Evolutionary conservation across 2,113 vertebrate species (phyloP).

Genomic region (Strigops habroptila): DNA sequence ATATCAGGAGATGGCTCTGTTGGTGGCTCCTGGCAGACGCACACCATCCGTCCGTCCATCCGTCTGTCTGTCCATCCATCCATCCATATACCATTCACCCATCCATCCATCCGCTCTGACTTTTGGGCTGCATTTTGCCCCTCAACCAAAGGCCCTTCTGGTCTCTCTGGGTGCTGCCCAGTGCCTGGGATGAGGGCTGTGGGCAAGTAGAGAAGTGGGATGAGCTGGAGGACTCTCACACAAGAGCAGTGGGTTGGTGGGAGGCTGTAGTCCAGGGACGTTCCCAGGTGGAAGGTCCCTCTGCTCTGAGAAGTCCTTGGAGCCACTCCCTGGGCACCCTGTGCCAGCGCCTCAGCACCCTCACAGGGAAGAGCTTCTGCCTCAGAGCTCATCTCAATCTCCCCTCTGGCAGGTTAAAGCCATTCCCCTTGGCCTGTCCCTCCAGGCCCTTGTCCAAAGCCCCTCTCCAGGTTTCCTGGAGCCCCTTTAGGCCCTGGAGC

Average conservation of each 20-base stretch:
- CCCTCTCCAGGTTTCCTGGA: too few species aligned
- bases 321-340: not conserved
- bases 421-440: too few species aligned
- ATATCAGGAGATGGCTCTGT: not conserved
- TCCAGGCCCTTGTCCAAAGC: too few species aligned
- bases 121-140: not conserved
- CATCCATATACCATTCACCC: too few species aligned
- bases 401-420: not conserved
- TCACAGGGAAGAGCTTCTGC: accelerated
- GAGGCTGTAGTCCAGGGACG: not conserved
- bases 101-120: not conserved
- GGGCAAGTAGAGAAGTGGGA: accelerated
- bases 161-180: accelerated
- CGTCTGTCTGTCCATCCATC: too few species aligned
- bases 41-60: not conserved
- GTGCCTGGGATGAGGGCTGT: not conserved
- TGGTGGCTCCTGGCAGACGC: not conserved
- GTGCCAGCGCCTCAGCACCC: not conserved
- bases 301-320: not conserved
- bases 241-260: not conserved
- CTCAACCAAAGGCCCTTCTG: not conserved
- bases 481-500: too few species aligned
- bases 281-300: not conserved
- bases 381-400: not conserved
- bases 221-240: not conserved